phyloP scores from a whole-genome alignment of 2,113 vertebrate species.

The Proterorhinus semilunaris region DNA sequence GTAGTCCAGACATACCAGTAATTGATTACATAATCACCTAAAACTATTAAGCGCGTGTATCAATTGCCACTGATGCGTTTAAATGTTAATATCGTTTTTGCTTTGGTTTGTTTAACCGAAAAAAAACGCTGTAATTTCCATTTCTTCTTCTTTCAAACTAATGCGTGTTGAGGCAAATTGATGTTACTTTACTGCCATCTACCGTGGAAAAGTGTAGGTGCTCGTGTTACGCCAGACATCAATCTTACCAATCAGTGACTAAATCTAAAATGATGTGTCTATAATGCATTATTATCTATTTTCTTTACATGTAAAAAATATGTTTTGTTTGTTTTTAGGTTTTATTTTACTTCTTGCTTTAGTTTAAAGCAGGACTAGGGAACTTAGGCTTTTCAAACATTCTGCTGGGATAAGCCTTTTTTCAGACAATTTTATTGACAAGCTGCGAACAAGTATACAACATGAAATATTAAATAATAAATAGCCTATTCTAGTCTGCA shows the following conservation, averaged over 20 bases:
- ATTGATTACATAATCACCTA: too few relatives aligned
- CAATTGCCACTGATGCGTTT: not conserved
- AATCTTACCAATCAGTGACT: slow-evolving; percentile 8
- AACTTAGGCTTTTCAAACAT: too few relatives aligned
- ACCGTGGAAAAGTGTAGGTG: not conserved
- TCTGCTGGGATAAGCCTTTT: too few relatives aligned
- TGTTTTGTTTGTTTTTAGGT: too few relatives aligned
- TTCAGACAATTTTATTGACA: too few relatives aligned
- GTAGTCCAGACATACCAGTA: not conserved
- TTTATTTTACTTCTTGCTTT: too few relatives aligned
- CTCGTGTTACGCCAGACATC: not conserved
- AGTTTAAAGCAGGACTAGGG: too few relatives aligned
- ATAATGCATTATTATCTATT: slow-evolving; percentile 2
- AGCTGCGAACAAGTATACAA: too few relatives aligned
- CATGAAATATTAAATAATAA: too few relatives aligned
- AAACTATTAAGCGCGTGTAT: not conserved
- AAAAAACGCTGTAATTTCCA: slow-evolving; percentile 45
- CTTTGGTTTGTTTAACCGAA: slow-evolving; percentile 66
- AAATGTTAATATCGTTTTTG: slow-evolving; percentile 13
- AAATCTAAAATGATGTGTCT: not conserved
- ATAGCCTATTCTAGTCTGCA: too few relatives aligned
- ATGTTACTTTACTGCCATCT: slow-evolving; percentile 30
- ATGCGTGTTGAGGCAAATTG: not conserved
- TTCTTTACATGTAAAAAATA: too few relatives aligned
- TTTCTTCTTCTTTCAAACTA: slow-evolving; percentile 30